Conservation (phyloP, 2,888 invertebrate species). For the Cancer borealis region DNA sequence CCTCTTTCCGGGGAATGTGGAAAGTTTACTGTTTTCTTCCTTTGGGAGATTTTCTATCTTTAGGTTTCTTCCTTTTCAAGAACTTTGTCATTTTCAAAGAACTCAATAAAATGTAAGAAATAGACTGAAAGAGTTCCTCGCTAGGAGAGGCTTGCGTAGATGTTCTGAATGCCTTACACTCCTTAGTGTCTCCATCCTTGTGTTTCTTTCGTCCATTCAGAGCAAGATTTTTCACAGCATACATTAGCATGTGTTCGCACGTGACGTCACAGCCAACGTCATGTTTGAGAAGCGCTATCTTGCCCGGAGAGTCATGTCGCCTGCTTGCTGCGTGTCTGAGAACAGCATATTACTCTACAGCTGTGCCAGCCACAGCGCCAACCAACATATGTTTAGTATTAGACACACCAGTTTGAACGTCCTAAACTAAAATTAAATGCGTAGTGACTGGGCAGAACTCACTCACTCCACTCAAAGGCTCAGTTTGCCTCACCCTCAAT, state of each 20-base stretch:
- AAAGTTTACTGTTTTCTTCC: background rate
- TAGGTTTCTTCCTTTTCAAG: conserved; percentile 5
- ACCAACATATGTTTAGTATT: too few species aligned
- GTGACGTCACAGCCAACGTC: background rate
- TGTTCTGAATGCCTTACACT: background rate
- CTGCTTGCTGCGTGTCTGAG: too few species aligned
- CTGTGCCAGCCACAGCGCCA: too few species aligned
- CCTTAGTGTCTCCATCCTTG: background rate
- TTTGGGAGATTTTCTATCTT: background rate
- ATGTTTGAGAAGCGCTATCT: background rate
- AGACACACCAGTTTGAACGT: too few species aligned
- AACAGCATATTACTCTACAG: too few species aligned
- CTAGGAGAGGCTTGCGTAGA: background rate
- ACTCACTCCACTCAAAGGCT: too few species aligned
- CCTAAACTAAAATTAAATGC: too few species aligned
- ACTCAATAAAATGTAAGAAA: background rate
- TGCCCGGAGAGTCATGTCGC: background rate
- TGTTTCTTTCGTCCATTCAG: background rate
- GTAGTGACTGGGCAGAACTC: too few species aligned
- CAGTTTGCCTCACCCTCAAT: too few species aligned
- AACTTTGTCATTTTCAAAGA: background rate
- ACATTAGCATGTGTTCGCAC: background rate
- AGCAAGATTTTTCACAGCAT: background rate
- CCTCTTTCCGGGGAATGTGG: background rate
- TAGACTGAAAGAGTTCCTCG: background rate